phyloP scores from a whole-genome alignment of 2,888 invertebrate genomes.

The Epistrophe eligans region DNA sequence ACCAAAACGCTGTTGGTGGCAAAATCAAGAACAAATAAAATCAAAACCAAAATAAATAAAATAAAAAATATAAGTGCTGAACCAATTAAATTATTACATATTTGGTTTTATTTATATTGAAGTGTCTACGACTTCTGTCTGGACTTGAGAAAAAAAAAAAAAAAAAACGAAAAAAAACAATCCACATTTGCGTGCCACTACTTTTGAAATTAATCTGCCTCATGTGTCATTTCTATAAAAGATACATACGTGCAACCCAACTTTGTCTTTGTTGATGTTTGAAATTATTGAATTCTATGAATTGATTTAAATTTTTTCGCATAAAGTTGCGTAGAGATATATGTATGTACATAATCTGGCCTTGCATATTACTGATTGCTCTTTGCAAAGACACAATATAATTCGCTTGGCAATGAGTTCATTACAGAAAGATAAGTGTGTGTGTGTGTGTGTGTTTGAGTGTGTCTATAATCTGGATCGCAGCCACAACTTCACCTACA shows the following conservation, averaged over 20 bases:
- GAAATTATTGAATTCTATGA: slow-evolving; percentile 58
- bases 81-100: slow-evolving; percentile 65
- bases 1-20: slow-evolving; percentile 25
- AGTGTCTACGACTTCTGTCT: slow-evolving; percentile 36
- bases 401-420: slow-evolving; percentile 77
- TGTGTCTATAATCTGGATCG: slow-evolving; percentile 63
- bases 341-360: neutral
- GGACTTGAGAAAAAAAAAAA: slow-evolving; percentile 29
- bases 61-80: slow-evolving; percentile 43
- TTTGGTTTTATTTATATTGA: slow-evolving; percentile 59
- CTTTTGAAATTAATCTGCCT: slow-evolving; percentile 21
- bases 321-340: slow-evolving; percentile 22
- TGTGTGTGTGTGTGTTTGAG: slow-evolving; percentile 55
- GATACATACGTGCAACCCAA: slow-evolving; percentile 8
- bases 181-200: slow-evolving; percentile 17
- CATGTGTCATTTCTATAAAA: slow-evolving; percentile 41
- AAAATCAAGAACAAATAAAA: slow-evolving; percentile 50
- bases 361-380: slow-evolving; percentile 45
- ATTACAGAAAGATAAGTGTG: slow-evolving; percentile 55
- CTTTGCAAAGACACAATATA: slow-evolving; percentile 42
- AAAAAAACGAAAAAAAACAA: slow-evolving; percentile 34
- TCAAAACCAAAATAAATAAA: neutral
- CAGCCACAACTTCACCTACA: slow-evolving; percentile 77
- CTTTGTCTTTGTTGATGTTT: slow-evolving; percentile 65
- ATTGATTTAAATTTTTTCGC: slow-evolving; percentile 44